Base-by-base conservation (phyloP, 2,113 vertebrate genomes). In the Atrichornis clamosus region DNA sequence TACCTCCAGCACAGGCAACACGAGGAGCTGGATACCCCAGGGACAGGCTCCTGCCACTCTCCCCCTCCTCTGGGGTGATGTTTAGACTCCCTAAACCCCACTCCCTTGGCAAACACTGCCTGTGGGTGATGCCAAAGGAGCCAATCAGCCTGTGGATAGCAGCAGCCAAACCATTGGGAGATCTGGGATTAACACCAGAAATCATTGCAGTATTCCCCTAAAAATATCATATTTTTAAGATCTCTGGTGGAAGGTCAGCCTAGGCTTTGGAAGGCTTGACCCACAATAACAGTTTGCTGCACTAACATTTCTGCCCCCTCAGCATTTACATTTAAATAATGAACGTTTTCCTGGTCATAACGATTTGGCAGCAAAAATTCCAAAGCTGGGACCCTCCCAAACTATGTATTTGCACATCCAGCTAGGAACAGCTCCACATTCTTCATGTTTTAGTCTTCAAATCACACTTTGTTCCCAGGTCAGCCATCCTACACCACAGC, bases 71-170 rank as follows among this genome's bases (percentile, higher is more conserved):
- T n/a, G 3, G 18, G 5, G 15, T 11, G 35, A 52, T 16, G 32
- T 21, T 59, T 42, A 50, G 52, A 19, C 2, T 4, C 15, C 30
- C 30, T 41, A 24, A 27, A 39, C 19, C 41, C 19, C 9, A 6
- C 2, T 17, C 11, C 15, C 18, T 42, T 3, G 1, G 23, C 30
- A 55, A 47, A 50, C 0, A 0, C 33, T 26, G 4, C 16, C 32
- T 39, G 50, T 50, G 42, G 10, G 52, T 79, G 39, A 28, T n/a
- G 21, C 24, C 60, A 35, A 58, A 42, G 13, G 4, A 77, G 22
- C 11, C 19, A 30, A 22, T 3, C 23, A 72, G 4, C 10, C 27
- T 14, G 3, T 0, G 1, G 83, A 28, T 24, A 69, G 35, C 67
- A 77, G 11, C 2, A 1, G 42, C 15, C 13, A 11, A 41, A 41